Conservation (phyloP, 2,888 invertebrate genomes). For the Aricia artaxerxes region DNA sequence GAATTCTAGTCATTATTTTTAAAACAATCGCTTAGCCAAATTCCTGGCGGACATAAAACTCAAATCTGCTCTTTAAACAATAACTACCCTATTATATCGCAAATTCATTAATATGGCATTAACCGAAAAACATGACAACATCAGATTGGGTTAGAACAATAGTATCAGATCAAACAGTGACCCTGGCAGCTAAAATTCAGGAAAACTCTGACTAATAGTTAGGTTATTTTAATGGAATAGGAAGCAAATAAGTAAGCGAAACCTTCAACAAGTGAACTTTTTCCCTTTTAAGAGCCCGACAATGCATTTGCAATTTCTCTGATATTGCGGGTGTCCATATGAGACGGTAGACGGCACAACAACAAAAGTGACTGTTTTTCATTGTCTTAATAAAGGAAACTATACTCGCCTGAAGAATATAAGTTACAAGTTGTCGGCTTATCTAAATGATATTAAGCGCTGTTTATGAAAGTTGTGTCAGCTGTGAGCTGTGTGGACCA, state of each 20-base stretch:
- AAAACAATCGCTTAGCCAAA: background rate
- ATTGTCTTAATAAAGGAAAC: too few relatives aligned
- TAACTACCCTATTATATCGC: background rate
- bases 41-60: background rate
- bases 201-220: constrained; percentile 15
- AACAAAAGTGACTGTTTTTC: too few relatives aligned
- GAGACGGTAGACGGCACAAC: too few relatives aligned
- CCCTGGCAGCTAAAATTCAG: constrained; percentile 39
- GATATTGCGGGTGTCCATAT: too few relatives aligned
- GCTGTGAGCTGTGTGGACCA: too few relatives aligned
- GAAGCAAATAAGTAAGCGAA: background rate
- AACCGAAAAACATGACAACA: constrained; percentile 36
- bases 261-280: too few relatives aligned
- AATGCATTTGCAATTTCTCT: too few relatives aligned
- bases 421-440: too few relatives aligned
- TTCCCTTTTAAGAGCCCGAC: too few relatives aligned
- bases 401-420: too few relatives aligned
- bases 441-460: too few relatives aligned
- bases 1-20: background rate
- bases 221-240: background rate
- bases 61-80: background rate
- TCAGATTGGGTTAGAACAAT: constrained; percentile 35
- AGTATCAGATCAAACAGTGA: constrained; percentile 40
- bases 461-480: too few relatives aligned
- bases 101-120: constrained; percentile 24